Evolutionary conservation across 2,113 vertebrate species (phyloP).

Genomic region (Corythornis cristatus): DNA sequence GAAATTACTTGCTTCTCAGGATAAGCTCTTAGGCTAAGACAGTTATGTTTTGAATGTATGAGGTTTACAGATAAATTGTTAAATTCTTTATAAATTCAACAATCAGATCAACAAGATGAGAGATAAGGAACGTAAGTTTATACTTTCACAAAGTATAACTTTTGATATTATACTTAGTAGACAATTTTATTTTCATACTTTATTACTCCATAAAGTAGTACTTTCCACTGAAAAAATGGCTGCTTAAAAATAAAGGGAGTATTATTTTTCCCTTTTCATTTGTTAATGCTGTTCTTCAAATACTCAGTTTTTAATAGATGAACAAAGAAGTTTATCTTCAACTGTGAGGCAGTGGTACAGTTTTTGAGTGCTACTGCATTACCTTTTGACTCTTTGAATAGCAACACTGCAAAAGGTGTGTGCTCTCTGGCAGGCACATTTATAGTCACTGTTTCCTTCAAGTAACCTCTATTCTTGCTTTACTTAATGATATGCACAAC

Average conservation of each 20-base stretch:
- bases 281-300: background rate
- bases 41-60: background rate
- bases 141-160: background rate
- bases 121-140: background rate
- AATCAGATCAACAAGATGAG: background rate
- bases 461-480: background rate
- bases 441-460: background rate
- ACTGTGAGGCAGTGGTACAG: background rate
- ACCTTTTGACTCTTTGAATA: background rate
- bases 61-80: background rate
- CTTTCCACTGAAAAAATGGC: background rate
- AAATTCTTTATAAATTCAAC: background rate
- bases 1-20: background rate
- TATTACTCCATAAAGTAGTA: background rate
- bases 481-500: background rate
- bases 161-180: background rate
- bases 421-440: background rate
- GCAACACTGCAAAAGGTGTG: background rate
- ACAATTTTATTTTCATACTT: background rate
- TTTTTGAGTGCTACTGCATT: background rate
- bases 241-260: background rate
- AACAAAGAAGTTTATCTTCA: background rate
- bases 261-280: background rate
- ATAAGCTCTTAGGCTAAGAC: background rate
- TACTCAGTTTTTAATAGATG: background rate